Base-by-base conservation (phyloP, 2,113 vertebrate genomes). In the Pandion haliaetus region DNA sequence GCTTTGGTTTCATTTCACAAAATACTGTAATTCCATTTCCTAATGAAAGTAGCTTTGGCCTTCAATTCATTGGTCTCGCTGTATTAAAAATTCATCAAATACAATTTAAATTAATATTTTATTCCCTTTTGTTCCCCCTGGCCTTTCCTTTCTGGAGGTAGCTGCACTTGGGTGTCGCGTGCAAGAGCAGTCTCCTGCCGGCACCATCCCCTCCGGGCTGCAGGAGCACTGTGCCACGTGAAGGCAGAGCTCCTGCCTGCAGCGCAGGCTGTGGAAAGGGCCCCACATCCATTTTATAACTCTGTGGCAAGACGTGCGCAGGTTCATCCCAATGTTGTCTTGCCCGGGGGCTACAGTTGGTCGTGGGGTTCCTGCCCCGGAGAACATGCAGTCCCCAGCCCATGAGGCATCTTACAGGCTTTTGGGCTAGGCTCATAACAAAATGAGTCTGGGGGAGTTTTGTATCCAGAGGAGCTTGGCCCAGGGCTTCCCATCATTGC, bases 121-220 rank as follows among this genome's bases (percentile, higher is more conserved):
- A 90, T 94, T 86, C 45, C 23, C 15, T 61, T 66, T 66, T 38
- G 12, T 38, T 4, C 24, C 44, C 49, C 0, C 0, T 20, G 65
- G 62, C 14, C n/a, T 65, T 86, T 88, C 21, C 12, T 83, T 93
- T 88, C 86, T 59, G 25, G 21, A 72, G 42, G 82, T 23, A 54
- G 40, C 74, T 20, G 70, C 21, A 3, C 42, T 40, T 0, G 0
- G 14, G 49, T 4, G 1, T 3, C 1, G 0, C 5, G 4, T 6
- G 20, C 18, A 14, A 3, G 8, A 45, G 65, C 44, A 47, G 23
- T 2, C 5, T 74, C n/a, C 47, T 50, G 29, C 34, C 36, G 70
- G 52, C 55, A 21, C 45, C 5, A 2, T 54, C 73, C 34, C 32
- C 9, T 15, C 3, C 2, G 12, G 50, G 63, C n/a, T 62, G 29